phyloP scores from a whole-genome alignment of 2,888 invertebrate genomes.

The Stenoptilia bipunctidactyla region DNA sequence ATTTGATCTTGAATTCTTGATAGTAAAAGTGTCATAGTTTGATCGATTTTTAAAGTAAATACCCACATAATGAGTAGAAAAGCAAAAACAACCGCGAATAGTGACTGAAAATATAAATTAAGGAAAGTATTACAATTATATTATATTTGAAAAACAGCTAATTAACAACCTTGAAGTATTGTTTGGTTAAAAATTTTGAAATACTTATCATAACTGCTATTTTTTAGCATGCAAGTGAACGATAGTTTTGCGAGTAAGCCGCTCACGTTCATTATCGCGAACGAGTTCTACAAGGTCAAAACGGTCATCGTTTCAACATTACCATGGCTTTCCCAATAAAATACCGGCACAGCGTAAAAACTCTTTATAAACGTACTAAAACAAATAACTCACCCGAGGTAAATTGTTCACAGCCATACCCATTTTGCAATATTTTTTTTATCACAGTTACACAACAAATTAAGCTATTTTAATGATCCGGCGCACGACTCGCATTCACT shows the following conservation, averaged over 20 bases:
- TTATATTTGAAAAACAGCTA: no score
- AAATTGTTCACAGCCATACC: conserved; percentile 58
- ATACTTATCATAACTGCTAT: conserved; percentile 21
- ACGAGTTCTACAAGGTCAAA: conserved; percentile 70
- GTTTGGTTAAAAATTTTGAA: neutral
- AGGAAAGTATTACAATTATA: no score
- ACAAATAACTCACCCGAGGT: conserved; percentile 41
- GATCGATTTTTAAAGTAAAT: no score
- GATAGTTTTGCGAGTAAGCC: conserved; percentile 27
- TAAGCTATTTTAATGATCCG: conserved; percentile 24
- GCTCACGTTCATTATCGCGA: conserved; percentile 47
- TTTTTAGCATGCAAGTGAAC: conserved; percentile 30
- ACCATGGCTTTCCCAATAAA: conserved; percentile 61
- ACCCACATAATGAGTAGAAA: no score
- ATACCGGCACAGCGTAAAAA: conserved; percentile 34
- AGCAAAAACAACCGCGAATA: no score
- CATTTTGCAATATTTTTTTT: conserved; percentile 16
- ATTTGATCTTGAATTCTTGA: no score
- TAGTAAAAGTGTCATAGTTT: no score
- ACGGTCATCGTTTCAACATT: conserved; percentile 63
- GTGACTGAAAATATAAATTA: no score
- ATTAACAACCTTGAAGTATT: no score
- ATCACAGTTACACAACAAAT: conserved; percentile 16
- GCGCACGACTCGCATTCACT: conserved; percentile 23
- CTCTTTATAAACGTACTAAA: conserved; percentile 18